Evolutionary conservation across 2,113 vertebrate genomes (phyloP), one percentile per base, ranked within the genome.

Genomic region (Muntiacus muntjak): DNA sequence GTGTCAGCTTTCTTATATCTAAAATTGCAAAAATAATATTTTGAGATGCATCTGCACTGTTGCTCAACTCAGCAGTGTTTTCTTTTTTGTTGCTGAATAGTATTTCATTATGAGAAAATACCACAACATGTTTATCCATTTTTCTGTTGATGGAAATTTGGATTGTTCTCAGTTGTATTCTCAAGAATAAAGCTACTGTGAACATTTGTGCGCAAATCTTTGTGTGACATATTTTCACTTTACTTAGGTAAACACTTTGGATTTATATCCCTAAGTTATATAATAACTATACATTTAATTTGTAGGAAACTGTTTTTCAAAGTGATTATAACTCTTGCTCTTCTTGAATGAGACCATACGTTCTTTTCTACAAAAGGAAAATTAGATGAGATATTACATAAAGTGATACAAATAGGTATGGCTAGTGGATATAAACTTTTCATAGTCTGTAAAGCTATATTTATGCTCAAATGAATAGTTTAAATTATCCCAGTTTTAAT

Each of bases 401-500:
- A 2, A 13, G 11, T 23, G 45, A 52, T 2, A 57, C 60, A n/a
- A 52, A 40, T 7, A 17, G 64, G 5, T 33, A 4, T 40, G 9
- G 14, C 33, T 45, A 11, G 15, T 19, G 7, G 76, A 25, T 3
- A 1, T 0, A 3, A 36, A n/a, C 15, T 7, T 84, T 16, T 33
- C 19, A 1, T 28, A 26, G 13, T 43, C 43, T 71, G 0, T 58
- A 28, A 64, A 74, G 30, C 7, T 87, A 11, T 43, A 47, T 83
- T 87, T 81, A 26, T 55, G 28, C 26, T 55, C 50, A 36, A 23
- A 15, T 23, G 10, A 45, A 55, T 43, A 33, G 58, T 45, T 87
- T 9, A 13, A 1, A 50, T 30, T 36, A 33, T 60, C 40, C 47
- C 28, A 40, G 16, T 79, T 81, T 67, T 33, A 28, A 54, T 60